phyloP scores from a whole-genome alignment of 35 echinoderm and acorn worm genomes.

The Lytechinus variegatus region DNA sequence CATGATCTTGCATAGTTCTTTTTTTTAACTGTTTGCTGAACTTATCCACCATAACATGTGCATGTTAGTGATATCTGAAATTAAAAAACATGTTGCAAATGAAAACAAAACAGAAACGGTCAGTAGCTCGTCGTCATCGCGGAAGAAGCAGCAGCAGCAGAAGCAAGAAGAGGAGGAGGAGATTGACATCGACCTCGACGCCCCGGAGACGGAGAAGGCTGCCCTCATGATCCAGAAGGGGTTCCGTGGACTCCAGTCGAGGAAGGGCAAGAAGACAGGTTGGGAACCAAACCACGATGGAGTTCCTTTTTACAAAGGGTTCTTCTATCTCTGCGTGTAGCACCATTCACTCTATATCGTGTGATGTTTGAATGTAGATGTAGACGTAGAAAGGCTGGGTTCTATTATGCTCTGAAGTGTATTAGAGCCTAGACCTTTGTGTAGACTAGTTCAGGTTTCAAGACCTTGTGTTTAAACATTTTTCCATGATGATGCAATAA shows the following conservation, averaged over 20 bases:
- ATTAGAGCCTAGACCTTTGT: neutral
- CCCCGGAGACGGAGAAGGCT: slow-evolving; percentile 41
- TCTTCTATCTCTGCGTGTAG: slow-evolving; percentile 17
- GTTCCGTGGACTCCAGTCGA: slow-evolving; percentile 38
- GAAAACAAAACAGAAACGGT: neutral
- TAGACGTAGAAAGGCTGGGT: slow-evolving; percentile 8
- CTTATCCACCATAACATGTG: neutral
- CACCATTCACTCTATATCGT: neutral
- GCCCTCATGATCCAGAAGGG: slow-evolving; percentile 41
- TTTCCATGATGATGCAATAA: neutral
- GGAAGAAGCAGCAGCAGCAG: neutral
- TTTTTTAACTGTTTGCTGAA: too few species aligned
- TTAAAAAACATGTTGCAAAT: neutral
- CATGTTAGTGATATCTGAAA: neutral
- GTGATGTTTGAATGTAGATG: neutral
- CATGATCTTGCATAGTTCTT: too few species aligned
- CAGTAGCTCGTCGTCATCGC: neutral
- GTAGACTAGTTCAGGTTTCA: neutral
- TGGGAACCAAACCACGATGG: slow-evolving; percentile 14
- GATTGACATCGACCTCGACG: slow-evolving; percentile 37
- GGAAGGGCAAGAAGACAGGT: slow-evolving; percentile 47
- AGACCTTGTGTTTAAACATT: neutral
- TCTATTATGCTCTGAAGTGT: neutral
- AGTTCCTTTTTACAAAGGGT: neutral
- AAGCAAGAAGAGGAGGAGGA: slow-evolving; percentile 50